Conservation (phyloP, 1,140 invertebrate genomes). For the Danaus plexippus region DNA sequence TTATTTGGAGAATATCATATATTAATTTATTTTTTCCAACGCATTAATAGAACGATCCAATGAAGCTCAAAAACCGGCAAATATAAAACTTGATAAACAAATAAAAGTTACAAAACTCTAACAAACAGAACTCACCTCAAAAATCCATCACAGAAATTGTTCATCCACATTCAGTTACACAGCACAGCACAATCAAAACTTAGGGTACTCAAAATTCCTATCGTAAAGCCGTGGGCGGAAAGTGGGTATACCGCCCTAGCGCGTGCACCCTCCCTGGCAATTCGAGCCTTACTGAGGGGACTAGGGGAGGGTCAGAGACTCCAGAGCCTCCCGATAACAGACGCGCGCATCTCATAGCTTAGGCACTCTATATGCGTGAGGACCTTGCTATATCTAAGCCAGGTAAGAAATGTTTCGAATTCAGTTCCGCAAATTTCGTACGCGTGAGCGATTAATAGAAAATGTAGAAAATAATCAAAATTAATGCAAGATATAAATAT, state of each 20-base stretch:
- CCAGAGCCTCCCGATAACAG: conserved; percentile 39
- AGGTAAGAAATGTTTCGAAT: conserved; percentile 52
- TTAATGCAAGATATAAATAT: too few relatives aligned
- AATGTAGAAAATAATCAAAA: neutral
- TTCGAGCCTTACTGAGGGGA: conserved; percentile 53
- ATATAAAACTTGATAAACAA: conserved; percentile 4
- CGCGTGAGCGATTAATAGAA: conserved; percentile 21
- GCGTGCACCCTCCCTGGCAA: conserved; percentile 34
- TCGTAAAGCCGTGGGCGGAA: conserved; percentile 33
- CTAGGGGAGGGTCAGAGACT: conserved; percentile 57
- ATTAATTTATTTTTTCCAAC: too few relatives aligned
- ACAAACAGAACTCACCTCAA: conserved; percentile 32
- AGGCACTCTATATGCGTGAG: conserved; percentile 46
- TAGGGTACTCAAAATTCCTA: conserved; percentile 18
- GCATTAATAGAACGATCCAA: too few relatives aligned
- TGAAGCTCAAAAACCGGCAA: neutral
- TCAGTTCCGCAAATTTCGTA: conserved; percentile 22
- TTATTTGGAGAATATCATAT: too few relatives aligned
- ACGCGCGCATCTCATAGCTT: conserved; percentile 63
- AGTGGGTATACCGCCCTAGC: conserved; percentile 26
- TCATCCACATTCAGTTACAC: conserved; percentile 40
- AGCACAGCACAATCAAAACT: conserved; percentile 44
- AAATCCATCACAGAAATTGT: conserved; percentile 33
- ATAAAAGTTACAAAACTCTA: too few relatives aligned
- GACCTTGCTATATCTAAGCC: conserved; percentile 41